These are phyloP conservation scores for Metellina segmentata DNA, from an alignment of 2,888 invertebrate genomes.

Conservation along the genomic window DNA sequence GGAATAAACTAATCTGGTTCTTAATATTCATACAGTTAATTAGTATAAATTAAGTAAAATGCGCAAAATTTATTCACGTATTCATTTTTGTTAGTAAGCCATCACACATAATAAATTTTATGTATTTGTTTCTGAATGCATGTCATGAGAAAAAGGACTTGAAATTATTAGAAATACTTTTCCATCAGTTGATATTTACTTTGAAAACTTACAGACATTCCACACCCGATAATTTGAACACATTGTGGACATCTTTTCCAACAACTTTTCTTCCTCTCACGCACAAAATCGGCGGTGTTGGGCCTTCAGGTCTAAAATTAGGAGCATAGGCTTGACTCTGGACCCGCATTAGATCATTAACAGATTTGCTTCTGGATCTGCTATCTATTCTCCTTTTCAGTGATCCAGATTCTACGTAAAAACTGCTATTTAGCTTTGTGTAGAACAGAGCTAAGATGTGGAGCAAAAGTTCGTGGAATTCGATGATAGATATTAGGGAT, in stretches of 20 bases:
- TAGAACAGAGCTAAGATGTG: constrained; percentile 47
- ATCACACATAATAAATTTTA: too few relatives aligned
- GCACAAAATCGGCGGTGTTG: constrained; percentile 56
- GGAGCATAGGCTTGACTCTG: background rate
- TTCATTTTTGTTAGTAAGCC: too few relatives aligned
- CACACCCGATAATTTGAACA: constrained; percentile 22
- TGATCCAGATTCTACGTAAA: constrained; percentile 4
- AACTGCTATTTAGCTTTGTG: constrained; percentile 45
- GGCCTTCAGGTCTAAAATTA: constrained; percentile 47
- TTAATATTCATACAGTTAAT: too few relatives aligned
- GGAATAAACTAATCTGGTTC: too few relatives aligned
- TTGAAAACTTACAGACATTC: constrained; percentile 30
- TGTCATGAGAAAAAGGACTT: too few relatives aligned
- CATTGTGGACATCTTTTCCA: constrained; percentile 14
- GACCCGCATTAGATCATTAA: constrained; percentile 22
- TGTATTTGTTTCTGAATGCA: too few relatives aligned
- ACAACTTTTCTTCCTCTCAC: constrained; percentile 24
- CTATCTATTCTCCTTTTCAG: background rate
- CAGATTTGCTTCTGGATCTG: constrained; percentile 46
- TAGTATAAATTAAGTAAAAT: too few relatives aligned
- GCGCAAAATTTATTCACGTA: too few relatives aligned
- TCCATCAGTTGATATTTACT: background rate
- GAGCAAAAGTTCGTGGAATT: constrained; percentile 65
- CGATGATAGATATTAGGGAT: constrained; percentile 66
- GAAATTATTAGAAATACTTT: background rate